Conservation (phyloP, 2,888 invertebrate species). For the Dorcus parallelipipedus region DNA sequence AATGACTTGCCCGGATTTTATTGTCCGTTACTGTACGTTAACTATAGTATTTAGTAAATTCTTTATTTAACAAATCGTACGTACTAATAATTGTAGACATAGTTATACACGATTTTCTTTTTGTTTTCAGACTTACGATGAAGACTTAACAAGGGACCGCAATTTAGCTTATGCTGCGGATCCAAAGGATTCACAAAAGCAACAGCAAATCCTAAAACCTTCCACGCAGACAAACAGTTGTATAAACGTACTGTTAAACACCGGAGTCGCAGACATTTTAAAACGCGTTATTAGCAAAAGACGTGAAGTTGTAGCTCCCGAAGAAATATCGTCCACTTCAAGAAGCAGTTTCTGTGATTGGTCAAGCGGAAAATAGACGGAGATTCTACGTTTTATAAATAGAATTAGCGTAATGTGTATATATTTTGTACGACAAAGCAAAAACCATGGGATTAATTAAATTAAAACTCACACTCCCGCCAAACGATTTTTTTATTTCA, state of each 20-base stretch:
- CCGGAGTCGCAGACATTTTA: slow-evolving; percentile 46
- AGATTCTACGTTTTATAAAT: neutral
- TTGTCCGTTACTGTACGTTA: too few species aligned
- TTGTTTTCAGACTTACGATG: slow-evolving; percentile 27
- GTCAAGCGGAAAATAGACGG: slow-evolving; percentile 23
- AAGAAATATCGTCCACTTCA: slow-evolving; percentile 28
- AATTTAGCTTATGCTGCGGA: slow-evolving; percentile 22
- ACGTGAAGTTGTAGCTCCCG: slow-evolving; percentile 40
- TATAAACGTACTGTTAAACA: slow-evolving; percentile 44
- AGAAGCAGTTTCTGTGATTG: slow-evolving; percentile 46
- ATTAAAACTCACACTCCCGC: slow-evolving; percentile 5
- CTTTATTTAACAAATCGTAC: too few species aligned
- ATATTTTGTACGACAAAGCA: neutral
- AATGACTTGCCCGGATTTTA: too few species aligned
- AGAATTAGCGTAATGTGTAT: neutral
- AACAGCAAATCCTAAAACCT: slow-evolving; percentile 36
- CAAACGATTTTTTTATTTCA: slow-evolving; percentile 12
- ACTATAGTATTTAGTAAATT: too few species aligned
- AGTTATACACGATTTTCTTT: too few species aligned
- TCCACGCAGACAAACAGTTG: slow-evolving; percentile 40
- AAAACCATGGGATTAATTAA: neutral
- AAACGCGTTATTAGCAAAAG: slow-evolving; percentile 46
- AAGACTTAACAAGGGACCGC: slow-evolving; percentile 39
- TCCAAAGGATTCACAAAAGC: slow-evolving; percentile 38
- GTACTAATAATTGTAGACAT: too few species aligned